A percentile compares a stretch with the other conserved stretches of the same genome.
phyloP scores from a whole-genome alignment of 2,797 vertebrate species.

The Acropternis orthonyx region DNA sequence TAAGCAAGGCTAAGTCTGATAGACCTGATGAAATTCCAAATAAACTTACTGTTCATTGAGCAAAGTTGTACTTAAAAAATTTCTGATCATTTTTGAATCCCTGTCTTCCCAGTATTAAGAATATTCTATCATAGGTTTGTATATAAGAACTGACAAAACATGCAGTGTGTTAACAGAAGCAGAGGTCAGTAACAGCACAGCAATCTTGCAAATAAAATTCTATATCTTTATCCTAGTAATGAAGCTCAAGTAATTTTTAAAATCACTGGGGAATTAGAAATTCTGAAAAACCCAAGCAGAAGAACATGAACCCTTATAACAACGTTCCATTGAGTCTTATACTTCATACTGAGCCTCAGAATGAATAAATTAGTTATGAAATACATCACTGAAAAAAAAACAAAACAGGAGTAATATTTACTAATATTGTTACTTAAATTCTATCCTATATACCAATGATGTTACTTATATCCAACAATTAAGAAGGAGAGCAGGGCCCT shows the following conservation, averaged over 20 bases:
- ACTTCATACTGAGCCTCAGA: background rate
- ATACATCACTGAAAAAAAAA: background rate
- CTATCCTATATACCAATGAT: background rate
- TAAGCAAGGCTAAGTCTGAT: background rate
- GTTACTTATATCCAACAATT: background rate
- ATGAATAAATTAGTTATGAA: background rate
- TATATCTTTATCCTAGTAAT: background rate
- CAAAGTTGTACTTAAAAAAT: background rate
- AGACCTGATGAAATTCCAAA: background rate
- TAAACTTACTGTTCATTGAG: background rate
- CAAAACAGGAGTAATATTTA: background rate
- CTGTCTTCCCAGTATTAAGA: background rate
- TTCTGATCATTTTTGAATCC: background rate
- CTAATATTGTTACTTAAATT: no score
- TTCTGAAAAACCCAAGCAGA: background rate
- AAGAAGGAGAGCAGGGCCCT: background rate
- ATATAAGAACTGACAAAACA: background rate
- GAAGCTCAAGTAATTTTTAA: background rate
- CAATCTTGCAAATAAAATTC: background rate
- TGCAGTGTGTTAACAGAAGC: background rate
- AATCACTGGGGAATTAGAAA: background rate
- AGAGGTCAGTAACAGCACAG: background rate
- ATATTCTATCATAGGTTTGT: background rate
- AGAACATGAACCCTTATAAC: background rate
- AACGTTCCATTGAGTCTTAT: background rate